phyloP scores from a whole-genome alignment of 2,797 vertebrate species.

The Eleutherodactylus coqui region DNA sequence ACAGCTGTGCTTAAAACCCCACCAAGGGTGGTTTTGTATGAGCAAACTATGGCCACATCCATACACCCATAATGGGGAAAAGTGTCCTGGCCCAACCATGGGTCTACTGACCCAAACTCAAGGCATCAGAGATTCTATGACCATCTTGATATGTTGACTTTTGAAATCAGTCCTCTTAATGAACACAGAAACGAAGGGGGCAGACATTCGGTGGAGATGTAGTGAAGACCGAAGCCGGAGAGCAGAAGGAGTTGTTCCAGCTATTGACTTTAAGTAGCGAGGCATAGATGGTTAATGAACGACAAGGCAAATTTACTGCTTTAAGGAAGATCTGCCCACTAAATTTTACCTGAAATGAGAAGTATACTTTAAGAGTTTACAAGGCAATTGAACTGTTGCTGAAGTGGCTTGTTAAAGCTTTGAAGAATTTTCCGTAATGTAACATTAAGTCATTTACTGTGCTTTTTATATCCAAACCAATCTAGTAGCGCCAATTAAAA shows the following conservation, averaged over 20 bases:
- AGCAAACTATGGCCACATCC: no score
- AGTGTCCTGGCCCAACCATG: no score
- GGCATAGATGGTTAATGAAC: neutral
- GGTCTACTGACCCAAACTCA: no score
- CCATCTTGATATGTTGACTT: no score
- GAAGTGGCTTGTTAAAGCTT: conserved; percentile 12
- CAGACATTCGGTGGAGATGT: neutral
- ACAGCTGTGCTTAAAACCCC: no score
- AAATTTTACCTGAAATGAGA: neutral
- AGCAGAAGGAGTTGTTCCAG: neutral
- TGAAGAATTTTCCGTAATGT: neutral
- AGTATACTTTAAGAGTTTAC: neutral
- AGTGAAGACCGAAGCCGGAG: neutral
- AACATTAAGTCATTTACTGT: conserved; percentile 6
- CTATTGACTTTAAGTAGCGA: neutral
- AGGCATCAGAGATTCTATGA: no score
- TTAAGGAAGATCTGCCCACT: neutral
- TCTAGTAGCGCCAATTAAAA: neutral
- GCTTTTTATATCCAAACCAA: neutral
- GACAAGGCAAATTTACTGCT: neutral
- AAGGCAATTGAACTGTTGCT: neutral
- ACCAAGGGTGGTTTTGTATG: no score
- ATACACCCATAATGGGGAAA: no score
- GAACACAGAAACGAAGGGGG: neutral
- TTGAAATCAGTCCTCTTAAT: neutral